These are phyloP conservation scores for Brachionus asplanchnoidis DNA, from an alignment of 1,140 invertebrate species.

Conservation along the genomic window DNA sequence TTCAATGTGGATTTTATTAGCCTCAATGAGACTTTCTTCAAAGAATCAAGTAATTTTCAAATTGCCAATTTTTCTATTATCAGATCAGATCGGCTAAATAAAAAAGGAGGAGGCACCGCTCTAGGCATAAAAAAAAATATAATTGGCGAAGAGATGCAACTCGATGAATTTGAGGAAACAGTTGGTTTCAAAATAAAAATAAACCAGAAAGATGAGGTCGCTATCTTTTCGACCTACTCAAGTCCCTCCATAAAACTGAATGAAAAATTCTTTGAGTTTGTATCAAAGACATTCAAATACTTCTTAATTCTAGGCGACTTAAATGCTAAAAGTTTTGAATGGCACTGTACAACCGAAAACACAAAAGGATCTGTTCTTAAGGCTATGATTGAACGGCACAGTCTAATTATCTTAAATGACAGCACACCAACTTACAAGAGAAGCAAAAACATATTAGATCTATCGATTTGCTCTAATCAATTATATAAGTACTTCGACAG, in stretches of 20 bases:
- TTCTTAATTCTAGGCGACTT: not conserved
- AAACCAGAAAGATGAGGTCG: not conserved
- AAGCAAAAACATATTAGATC: not conserved
- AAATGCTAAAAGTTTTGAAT: not conserved
- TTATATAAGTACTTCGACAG: not conserved
- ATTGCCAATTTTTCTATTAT: not conserved
- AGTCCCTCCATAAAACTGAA: not conserved
- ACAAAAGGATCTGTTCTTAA: not conserved
- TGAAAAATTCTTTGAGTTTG: not conserved
- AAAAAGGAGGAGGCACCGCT: not conserved
- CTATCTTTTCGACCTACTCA: conserved; percentile 2
- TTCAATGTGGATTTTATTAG: not conserved
- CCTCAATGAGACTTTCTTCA: not conserved
- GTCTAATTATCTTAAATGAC: not conserved
- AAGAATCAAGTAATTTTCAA: not conserved
- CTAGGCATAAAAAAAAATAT: not conserved
- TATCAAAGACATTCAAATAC: not conserved
- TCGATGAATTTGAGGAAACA: not conserved
- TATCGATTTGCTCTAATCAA: not conserved
- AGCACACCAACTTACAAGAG: not conserved
- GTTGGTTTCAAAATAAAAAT: not conserved
- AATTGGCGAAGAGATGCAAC: not conserved
- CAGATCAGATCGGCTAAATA: not conserved
- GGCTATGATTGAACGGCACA: not conserved
- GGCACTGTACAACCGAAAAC: not conserved